Evolutionary conservation across 2,113 vertebrate genomes (phyloP), one percentile per base, ranked within the genome.

Genomic region (Cyphomyrus plagiostoma): DNA sequence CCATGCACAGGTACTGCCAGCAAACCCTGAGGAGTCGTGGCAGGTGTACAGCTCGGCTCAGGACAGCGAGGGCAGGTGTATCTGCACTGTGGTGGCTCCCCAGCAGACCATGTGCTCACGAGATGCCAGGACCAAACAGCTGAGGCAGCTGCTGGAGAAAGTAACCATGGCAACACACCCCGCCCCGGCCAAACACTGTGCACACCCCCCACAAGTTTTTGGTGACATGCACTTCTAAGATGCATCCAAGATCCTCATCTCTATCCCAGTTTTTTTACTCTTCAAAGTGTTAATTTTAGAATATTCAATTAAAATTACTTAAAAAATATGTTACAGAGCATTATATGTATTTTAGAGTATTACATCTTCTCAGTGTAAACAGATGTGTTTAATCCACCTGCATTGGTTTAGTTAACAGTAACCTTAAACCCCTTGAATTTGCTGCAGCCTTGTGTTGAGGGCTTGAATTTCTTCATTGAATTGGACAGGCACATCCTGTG

Each of bases 41-140:
- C 98, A 99, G 95, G 97, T 99, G 26, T 99, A 98, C 96, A 99
- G 98, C 92, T 99, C 98, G 42, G 98, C 98, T 89, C 98, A 99
- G 92, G 98, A 99, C 94, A 96, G 97, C 19, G 98, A 98, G 88
- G 98, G 98, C 77, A 95, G 98, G 89, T 99, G 98, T 92, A 97
- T 99, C 93, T 99, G 98, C 93, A 99, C 98, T 0, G 98, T 99
- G 91, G 98, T 99, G 15, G 98, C 98, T 56, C 98, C 98, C 48
- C 98, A 99, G 91, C 97, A 98, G 95, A 97, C 96, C 7, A 97
- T 98, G 96, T 99, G 98, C 77, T 99, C 98, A 0, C 96, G 98
- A 53, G 98, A 99, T 0, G 98, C 98, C 91, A 96, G 98, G 90
- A 98, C 97, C 56, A 98, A 97, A 92, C 98, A 99, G 93, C 97